phyloP scores from a whole-genome alignment of 2,113 vertebrate species.

The Catharus minimus region DNA sequence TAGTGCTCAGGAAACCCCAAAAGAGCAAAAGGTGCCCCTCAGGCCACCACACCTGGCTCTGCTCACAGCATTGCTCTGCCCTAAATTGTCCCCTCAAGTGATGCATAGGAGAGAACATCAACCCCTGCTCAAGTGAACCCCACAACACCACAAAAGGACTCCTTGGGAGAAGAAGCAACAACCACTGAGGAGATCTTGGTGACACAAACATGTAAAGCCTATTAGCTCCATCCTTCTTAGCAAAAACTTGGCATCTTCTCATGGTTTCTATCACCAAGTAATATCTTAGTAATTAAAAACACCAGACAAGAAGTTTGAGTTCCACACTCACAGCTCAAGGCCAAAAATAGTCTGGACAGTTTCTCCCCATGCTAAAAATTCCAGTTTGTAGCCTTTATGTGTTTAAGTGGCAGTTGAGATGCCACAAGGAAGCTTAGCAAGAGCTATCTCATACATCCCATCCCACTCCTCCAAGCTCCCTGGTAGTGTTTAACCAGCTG shows the following conservation, averaged over 20 bases:
- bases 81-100: background rate
- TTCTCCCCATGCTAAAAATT: background rate
- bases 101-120: background rate
- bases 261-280: background rate
- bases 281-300: background rate
- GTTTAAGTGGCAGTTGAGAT: background rate
- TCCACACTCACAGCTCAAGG: background rate
- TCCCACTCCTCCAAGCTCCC: background rate
- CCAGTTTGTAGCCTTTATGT: background rate
- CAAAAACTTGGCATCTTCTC: background rate
- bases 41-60: background rate
- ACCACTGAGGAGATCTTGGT: fast-evolving
- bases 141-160: fast-evolving
- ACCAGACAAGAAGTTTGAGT: background rate
- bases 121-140: background rate
- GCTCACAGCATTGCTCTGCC: background rate
- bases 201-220: background rate
- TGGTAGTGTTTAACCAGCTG: background rate
- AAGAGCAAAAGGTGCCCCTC: background rate
- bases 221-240: background rate
- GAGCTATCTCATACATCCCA: background rate
- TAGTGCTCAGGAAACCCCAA: background rate
- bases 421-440: background rate
- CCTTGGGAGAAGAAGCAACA: background rate
- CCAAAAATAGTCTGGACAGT: background rate